These are phyloP conservation scores for Allophyes oxyacanthae DNA, from an alignment of 2,888 invertebrate species.

Conservation along the genomic window DNA sequence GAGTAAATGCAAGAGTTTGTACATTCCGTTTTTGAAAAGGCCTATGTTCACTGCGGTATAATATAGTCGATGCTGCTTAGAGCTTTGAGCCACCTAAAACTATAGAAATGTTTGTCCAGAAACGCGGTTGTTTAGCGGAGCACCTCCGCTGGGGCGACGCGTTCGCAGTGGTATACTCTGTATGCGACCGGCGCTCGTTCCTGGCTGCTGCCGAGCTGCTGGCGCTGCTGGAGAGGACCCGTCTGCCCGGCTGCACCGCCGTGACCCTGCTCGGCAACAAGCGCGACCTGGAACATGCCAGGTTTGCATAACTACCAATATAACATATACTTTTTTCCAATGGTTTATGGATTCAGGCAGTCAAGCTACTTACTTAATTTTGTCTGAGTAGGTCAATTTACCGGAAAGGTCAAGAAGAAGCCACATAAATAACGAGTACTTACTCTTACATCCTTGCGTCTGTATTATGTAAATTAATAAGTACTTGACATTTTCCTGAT, in stretches of 20 bases:
- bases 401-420: constrained; percentile 39
- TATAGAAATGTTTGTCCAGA: constrained; percentile 81
- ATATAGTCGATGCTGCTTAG: no score
- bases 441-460: constrained; percentile 13
- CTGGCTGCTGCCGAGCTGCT: constrained; percentile 92
- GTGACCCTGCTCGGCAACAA: constrained; percentile 94
- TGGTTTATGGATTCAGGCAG: constrained; percentile 1
- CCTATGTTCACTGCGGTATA: no score
- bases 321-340: background rate
- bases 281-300: constrained; percentile 94
- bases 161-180: constrained; percentile 94
- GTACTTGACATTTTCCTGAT: constrained; percentile 38
- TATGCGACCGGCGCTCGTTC: constrained; percentile 93
- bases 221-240: constrained; percentile 92
- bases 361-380: constrained; percentile 7
- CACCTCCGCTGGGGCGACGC: constrained; percentile 95
- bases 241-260: constrained; percentile 93
- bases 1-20: no score
- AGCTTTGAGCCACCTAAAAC: no score
- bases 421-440: constrained; percentile 19
- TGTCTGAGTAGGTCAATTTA: constrained; percentile 31
- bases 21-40: no score
- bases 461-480: constrained; percentile 38
- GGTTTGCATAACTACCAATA: constrained; percentile 79
- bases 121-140: constrained; percentile 93